phyloP scores from a whole-genome alignment of 1,140 invertebrate species.

The Drosophila bifasciata region DNA sequence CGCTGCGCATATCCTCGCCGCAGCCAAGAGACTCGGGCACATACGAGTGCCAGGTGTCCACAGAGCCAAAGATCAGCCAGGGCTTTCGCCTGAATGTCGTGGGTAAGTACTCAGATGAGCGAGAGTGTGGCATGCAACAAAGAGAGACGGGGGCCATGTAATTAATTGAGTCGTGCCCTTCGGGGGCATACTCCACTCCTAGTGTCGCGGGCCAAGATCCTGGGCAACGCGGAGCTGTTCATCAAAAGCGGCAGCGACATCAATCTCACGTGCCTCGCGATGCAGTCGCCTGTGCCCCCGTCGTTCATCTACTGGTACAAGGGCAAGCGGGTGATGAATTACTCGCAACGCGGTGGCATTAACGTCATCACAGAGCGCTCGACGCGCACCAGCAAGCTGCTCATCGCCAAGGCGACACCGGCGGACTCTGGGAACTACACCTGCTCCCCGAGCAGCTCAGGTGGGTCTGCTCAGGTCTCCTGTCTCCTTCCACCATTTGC shows the following conservation, averaged over 20 bases:
- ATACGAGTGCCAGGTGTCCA: slow-evolving; percentile 95
- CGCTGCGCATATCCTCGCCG: slow-evolving; percentile 91
- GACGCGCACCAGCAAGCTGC: slow-evolving; percentile 91
- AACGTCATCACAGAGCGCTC: slow-evolving; percentile 94
- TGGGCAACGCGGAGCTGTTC: slow-evolving; percentile 93
- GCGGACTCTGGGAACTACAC: slow-evolving; percentile 95
- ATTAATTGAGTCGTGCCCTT: slow-evolving; percentile 22
- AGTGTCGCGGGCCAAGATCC: slow-evolving; percentile 95
- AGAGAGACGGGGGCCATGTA: background rate
- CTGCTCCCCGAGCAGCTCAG: slow-evolving; percentile 89
- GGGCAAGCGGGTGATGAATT: slow-evolving; percentile 94
- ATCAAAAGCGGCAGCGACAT: slow-evolving; percentile 95
- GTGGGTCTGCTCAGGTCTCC: slow-evolving; percentile 67
- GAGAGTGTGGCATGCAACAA: no score
- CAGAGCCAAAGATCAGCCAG: slow-evolving; percentile 93
- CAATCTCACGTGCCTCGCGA: slow-evolving; percentile 94
- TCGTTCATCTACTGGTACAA: slow-evolving; percentile 97
- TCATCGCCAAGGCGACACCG: slow-evolving; percentile 91
- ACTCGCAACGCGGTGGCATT: slow-evolving; percentile 93
- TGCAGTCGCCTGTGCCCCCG: slow-evolving; percentile 93
- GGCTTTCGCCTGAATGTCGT: slow-evolving; percentile 92
- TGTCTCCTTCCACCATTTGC: background rate
- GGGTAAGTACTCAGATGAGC: slow-evolving; percentile 86
- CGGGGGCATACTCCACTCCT: slow-evolving; percentile 65
- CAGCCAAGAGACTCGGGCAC: slow-evolving; percentile 90